Conservation (phyloP, 2,113 vertebrate species). For the Sander vitreus region DNA sequence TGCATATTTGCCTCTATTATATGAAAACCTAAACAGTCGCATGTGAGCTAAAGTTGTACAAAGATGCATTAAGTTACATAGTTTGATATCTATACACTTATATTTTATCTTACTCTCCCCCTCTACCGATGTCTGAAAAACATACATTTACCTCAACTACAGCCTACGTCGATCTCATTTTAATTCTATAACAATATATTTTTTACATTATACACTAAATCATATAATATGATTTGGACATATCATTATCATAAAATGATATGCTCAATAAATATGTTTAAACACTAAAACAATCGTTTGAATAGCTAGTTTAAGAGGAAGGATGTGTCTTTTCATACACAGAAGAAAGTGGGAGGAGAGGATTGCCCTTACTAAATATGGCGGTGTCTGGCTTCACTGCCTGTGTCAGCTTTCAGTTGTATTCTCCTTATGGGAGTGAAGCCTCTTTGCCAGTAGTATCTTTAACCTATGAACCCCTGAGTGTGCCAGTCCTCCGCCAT, state of each 20-base stretch:
- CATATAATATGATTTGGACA: no score
- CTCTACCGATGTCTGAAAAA: neutral
- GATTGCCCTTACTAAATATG: constrained; percentile 82
- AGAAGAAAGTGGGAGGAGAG: constrained; percentile 10
- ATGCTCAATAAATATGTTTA: neutral
- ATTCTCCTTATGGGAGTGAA: constrained; percentile 37
- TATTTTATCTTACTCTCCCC: neutral
- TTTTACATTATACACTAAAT: neutral
- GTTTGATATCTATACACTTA: neutral
- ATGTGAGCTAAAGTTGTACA: neutral
- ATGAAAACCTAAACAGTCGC: neutral
- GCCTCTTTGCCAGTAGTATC: constrained; percentile 80
- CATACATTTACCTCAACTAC: neutral
- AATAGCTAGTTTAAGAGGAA: no score
- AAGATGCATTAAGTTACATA: neutral
- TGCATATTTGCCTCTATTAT: neutral
- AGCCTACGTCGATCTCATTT: neutral
- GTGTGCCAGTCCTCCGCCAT: constrained; percentile 92
- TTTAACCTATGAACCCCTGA: constrained; percentile 88
- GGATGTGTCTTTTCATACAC: neutral
- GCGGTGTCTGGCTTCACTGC: constrained; percentile 65
- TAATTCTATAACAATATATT: neutral
- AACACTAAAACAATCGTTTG: neutral
- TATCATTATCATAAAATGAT: rapidly evolving
- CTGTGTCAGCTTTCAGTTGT: neutral